Base-by-base conservation (phyloP, 1,140 invertebrate genomes). In the Penaeus chinensis region DNA sequence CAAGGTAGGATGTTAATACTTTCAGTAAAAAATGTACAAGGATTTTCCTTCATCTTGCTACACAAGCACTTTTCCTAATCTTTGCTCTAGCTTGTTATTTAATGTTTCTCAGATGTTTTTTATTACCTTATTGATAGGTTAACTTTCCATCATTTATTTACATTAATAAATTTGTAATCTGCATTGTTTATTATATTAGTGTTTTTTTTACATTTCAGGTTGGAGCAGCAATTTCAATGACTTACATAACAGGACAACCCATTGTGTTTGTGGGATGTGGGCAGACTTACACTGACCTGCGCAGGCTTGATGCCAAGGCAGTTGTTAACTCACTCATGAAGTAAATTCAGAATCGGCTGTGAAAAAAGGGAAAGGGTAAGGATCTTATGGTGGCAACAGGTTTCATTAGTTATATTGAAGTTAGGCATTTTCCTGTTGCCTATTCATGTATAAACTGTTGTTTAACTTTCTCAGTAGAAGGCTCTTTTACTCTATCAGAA, bases 181-280 rank as follows among this genome's bases (percentile, higher is more conserved):
- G 54, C 11, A 54, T 0, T 47, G 7, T 47, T 54, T 11, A 16
- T 54, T 13, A 54, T 54, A 54, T 54, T 54, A 10, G 54, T 54
- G 5, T 54, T 54, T 16, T 84, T 82, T n/a, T 32, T 84, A 79
- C 80, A 90, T 93, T 93, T 69, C 90, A 97, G 96, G 98, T 99
- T 78, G 99, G 99, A 37, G 99, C 99, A 81, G 98, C 99, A 71
- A 98, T 99, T 91, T 99, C 99, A 16, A 99, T 99, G 99, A 99
- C 99, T 0, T 99, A 99, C 92, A 99, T 99, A 85, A 99, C 99
- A 61, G 99, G 99, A 13, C 98, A 99, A 92, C 99, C 99, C 0
- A 99, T 99, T 89, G 97, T 99, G 42, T 99, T 99, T 93, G 99
- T 99, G 42, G 99, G 99, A 27, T 99, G 98, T 71, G 99, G 99